A percentile compares a stretch with the other conserved stretches of the same genome.
These are phyloP conservation scores for Lordiphosa mommai DNA, from an alignment of 1,140 invertebrate species.

Conservation along the genomic window DNA sequence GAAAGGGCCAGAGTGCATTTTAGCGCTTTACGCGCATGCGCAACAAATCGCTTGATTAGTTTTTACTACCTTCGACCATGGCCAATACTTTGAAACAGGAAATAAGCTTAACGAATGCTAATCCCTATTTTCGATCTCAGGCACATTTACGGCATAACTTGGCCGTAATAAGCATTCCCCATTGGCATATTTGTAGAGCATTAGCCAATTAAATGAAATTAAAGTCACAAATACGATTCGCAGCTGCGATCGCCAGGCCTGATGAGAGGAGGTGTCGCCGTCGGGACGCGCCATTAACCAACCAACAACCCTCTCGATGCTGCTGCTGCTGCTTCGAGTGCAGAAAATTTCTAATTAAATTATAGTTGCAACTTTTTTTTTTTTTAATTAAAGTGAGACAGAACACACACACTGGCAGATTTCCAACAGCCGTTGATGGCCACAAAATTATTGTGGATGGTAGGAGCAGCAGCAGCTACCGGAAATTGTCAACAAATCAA, in stretches of 20 bases:
- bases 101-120: conserved; percentile 47
- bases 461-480: too few relatives aligned
- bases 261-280: conserved; percentile 52
- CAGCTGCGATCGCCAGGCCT: conserved; percentile 3
- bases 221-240: conserved; percentile 35
- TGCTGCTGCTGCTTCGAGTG: conserved; percentile 15
- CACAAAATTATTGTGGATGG: too few relatives aligned
- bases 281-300: conserved; percentile 37
- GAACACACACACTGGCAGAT: conserved; percentile 25
- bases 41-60: conserved; percentile 78
- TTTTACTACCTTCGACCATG: conserved; percentile 24
- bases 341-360: conserved; percentile 50
- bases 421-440: conserved; percentile 16
- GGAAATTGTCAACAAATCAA: conserved; percentile 5
- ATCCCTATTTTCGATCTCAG: conserved; percentile 22
- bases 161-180: conserved; percentile 20
- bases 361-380: conserved; percentile 28
- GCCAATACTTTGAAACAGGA: conserved; percentile 33
- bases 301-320: not conserved
- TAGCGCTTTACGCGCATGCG: conserved; percentile 67
- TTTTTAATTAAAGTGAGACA: conserved; percentile 27
- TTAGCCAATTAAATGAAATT: conserved; percentile 54
- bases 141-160: conserved; percentile 8
- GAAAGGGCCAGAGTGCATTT: conserved; percentile 11
- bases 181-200: conserved; percentile 28